These are phyloP conservation scores for Lepidurus arcticus DNA, from an alignment of 1,140 invertebrate species.

Conservation along the genomic window DNA sequence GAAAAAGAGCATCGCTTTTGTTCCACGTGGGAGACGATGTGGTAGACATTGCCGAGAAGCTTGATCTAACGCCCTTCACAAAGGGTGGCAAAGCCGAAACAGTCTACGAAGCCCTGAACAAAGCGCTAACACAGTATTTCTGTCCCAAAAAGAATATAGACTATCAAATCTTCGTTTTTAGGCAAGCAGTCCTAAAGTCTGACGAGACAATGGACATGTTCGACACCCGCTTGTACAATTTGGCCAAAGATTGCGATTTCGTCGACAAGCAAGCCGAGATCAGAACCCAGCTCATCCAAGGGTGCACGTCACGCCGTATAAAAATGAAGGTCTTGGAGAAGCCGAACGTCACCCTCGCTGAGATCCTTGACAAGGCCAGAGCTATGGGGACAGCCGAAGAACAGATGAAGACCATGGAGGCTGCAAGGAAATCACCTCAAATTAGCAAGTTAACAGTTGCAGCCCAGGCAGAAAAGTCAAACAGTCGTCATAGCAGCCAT, in stretches of 20 bases:
- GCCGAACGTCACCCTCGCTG: conserved; percentile 19
- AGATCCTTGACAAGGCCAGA: conserved; percentile 11
- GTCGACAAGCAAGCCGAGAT: conserved; percentile 2
- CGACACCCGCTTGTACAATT: not conserved
- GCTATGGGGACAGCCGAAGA: not conserved
- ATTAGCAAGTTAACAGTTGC: not conserved
- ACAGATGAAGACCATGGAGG: not conserved
- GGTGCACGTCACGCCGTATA: conserved; percentile 11
- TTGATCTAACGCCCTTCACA: not conserved
- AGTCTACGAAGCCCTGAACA: not conserved
- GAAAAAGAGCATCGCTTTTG: too few species aligned
- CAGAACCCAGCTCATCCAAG: not conserved
- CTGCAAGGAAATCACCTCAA: not conserved
- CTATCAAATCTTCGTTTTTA: conserved; percentile 16
- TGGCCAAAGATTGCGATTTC: not conserved
- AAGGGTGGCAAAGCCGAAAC: not conserved
- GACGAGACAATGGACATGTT: conserved; percentile 24
- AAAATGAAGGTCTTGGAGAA: conserved; percentile 22
- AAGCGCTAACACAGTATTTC: conserved; percentile 7
- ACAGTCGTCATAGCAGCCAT: not conserved
- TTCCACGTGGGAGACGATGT: too few species aligned
- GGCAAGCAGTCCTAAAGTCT: not conserved
- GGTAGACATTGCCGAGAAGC: too few species aligned
- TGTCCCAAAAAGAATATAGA: conserved; percentile 22
- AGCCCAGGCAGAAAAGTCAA: not conserved